phyloP scores from a whole-genome alignment of 2,888 invertebrate species.

The Melanchra persicariae region DNA sequence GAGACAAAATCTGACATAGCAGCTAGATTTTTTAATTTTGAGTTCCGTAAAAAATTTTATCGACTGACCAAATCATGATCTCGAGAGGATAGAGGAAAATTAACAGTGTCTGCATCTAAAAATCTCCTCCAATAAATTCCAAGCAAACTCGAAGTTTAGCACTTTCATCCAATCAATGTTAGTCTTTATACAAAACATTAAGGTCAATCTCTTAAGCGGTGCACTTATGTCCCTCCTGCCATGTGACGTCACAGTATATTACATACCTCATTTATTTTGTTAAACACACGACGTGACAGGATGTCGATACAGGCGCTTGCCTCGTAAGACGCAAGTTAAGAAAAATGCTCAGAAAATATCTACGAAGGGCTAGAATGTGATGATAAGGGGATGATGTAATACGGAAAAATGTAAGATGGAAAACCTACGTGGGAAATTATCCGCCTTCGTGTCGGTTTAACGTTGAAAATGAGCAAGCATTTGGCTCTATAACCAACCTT shows the following conservation, averaged over 20 bases:
- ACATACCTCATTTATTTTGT: slow-evolving; percentile 69
- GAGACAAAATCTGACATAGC: no score
- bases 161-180: slow-evolving; percentile 12
- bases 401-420: slow-evolving; percentile 29
- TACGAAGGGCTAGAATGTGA: slow-evolving; percentile 11
- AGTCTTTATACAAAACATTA: slow-evolving; percentile 8
- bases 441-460: neutral
- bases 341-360: slow-evolving; percentile 53
- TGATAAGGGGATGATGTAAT: slow-evolving; percentile 42
- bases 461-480: slow-evolving; percentile 20
- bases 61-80: neutral
- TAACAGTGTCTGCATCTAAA: neutral
- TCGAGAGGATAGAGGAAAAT: no score
- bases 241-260: slow-evolving; percentile 50
- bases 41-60: no score
- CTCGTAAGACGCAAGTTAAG: slow-evolving; percentile 56
- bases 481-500: slow-evolving; percentile 19
- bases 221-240: slow-evolving; percentile 25
- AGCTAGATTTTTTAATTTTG: no score
- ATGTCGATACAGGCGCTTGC: slow-evolving; percentile 71
- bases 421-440: slow-evolving; percentile 2
- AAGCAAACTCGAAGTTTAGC: neutral
- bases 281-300: slow-evolving; percentile 71
- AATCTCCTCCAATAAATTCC: neutral
- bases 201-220: slow-evolving; percentile 37